Evolutionary conservation across 2,113 vertebrate genomes (phyloP), one percentile per base, ranked within the genome.

Genomic region (Burhinus oedicnemus): DNA sequence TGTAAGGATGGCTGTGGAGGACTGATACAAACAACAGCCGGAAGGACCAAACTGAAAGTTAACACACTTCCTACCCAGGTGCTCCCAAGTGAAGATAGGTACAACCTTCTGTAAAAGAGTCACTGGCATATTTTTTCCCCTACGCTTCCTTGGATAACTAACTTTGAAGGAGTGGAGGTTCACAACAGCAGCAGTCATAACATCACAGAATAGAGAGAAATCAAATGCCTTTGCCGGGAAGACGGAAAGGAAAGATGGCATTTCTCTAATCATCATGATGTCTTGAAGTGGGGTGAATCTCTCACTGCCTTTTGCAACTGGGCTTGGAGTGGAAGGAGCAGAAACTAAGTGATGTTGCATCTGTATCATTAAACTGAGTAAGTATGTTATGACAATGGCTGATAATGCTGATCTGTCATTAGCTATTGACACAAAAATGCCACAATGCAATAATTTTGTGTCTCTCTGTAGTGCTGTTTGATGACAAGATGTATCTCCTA

Each of bases 91-190:
- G 12, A 87, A 65, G 40, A 44, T 3, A 44, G 21, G 14, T 23
- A 27, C 26, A 58, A 76, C 4, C 5, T 15, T 55, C 14, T 62
- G 36, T 23, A 61, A 78, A 11, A 15, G 11, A 57, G 12, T 29
- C 0, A 0, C 26, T 74, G 40, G 9, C 8, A 18, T 52, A n/a
- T 12, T 58, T 25, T 8, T 2, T 9, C 14, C 21, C 9, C 10
- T 22, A 4, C 3, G 12, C 23, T 44, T 87, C 22, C 22, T 75
- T 54, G 17, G 78, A 74, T 19, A 77, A 15, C 1, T 30, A 58
- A 27, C 15, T 58, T 62, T 55, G 22, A 54, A 64, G 51, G 19
- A 52, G 26, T 29, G 8, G 15, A 30, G 14, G 14, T 47, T 68
- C 38, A 36, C 38, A 36, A 58, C 44, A 65, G 14, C 34, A 64